A percentile compares a stretch with the other conserved stretches of the same genome.
phyloP scores from a whole-genome alignment of 2,888 invertebrate genomes.

The Crepidodera aurea region DNA sequence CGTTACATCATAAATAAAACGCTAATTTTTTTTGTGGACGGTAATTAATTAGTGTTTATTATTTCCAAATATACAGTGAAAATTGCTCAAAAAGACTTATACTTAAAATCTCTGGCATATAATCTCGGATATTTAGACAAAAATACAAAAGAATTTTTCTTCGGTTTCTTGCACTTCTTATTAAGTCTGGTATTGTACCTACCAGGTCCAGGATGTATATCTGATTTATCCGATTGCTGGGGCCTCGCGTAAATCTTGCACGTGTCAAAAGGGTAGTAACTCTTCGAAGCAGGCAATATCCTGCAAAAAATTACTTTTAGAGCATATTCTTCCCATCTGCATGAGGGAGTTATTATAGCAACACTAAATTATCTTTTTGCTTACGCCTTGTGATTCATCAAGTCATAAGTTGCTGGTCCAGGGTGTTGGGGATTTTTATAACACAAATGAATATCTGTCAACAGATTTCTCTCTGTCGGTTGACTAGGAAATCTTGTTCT shows the following conservation, averaged over 20 bases:
- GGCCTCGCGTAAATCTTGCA: constrained; percentile 50
- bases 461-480: constrained; percentile 62
- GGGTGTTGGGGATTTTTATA: constrained; percentile 63
- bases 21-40: too few relatives aligned
- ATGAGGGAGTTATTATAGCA: too few relatives aligned
- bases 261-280: constrained; percentile 50
- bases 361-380: too few relatives aligned
- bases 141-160: constrained; percentile 53
- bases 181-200: constrained; percentile 52
- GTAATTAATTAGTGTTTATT: too few relatives aligned
- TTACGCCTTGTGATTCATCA: constrained; percentile 13
- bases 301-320: not conserved
- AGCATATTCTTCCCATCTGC: too few relatives aligned
- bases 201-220: constrained; percentile 57
- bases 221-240: constrained; percentile 46
- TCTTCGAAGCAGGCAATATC: not conserved
- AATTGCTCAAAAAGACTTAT: constrained; percentile 31
- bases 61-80: too few relatives aligned
- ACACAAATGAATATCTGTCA: constrained; percentile 64
- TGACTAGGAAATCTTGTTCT: constrained; percentile 54
- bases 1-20: too few relatives aligned
- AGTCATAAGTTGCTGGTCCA: constrained; percentile 63
- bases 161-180: constrained; percentile 45
- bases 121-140: constrained; percentile 48
- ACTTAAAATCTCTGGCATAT: constrained; percentile 42